These are phyloP conservation scores for Ictalurus punctatus DNA, from an alignment of 2,113 vertebrate genomes.

Conservation along the genomic window DNA sequence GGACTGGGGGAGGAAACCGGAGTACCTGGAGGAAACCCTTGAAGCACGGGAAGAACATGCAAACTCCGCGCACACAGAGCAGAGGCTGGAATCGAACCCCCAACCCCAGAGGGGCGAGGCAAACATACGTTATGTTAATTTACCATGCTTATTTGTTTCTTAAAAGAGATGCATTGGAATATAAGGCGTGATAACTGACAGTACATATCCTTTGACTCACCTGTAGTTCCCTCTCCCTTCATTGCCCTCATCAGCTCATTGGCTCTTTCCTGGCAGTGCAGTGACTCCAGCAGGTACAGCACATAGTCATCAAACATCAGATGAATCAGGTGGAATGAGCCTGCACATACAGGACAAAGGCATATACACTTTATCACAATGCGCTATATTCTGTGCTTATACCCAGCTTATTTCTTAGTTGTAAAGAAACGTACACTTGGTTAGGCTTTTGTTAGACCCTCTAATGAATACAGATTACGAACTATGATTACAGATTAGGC, in stretches of 20 bases:
- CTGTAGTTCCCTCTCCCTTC: constrained; percentile 87
- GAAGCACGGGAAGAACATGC: too few relatives aligned
- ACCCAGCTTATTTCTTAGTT: background rate
- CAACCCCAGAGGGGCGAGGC: too few relatives aligned
- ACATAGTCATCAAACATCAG: constrained; percentile 99
- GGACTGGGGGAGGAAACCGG: too few relatives aligned
- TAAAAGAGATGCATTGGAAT: background rate
- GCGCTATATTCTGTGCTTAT: background rate
- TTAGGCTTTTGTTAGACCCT: background rate
- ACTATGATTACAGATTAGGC: background rate
- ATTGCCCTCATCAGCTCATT: constrained; percentile 95
- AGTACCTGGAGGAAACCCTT: too few relatives aligned
- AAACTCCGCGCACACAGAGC: too few relatives aligned
- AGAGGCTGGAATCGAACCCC: too few relatives aligned
- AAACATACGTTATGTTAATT: background rate
- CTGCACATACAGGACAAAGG: constrained; percentile 66
- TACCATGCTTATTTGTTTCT: background rate
- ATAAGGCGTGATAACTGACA: background rate
- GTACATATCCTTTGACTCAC: constrained; percentile 67
- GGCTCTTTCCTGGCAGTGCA: constrained; percentile 96
- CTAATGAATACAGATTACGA: background rate
- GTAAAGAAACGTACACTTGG: background rate
- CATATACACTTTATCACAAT: background rate
- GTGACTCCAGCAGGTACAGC: constrained; percentile 93
- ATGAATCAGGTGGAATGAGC: constrained; percentile 97